phyloP scores from a whole-genome alignment of 64 coral and sea anemone genomes.

The Pocillopora verrucosa region DNA sequence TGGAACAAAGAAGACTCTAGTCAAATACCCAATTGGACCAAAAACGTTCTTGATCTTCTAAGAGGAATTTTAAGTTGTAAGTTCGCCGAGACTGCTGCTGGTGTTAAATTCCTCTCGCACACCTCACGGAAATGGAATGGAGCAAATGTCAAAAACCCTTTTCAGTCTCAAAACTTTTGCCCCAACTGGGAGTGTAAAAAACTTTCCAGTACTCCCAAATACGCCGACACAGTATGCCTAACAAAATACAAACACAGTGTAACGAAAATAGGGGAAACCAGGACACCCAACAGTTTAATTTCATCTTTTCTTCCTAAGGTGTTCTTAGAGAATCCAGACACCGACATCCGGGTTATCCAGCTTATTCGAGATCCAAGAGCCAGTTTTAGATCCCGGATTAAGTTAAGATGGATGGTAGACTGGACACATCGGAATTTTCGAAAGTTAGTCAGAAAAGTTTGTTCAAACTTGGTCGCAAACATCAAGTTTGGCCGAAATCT shows the following conservation, averaged over 20 bases:
- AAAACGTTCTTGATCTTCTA: background rate
- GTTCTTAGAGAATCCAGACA: background rate
- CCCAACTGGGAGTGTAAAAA: background rate
- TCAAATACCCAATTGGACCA: background rate
- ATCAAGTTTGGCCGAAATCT: slow-evolving; percentile 11
- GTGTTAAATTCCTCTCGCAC: background rate
- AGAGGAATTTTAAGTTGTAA: slow-evolving; percentile 15
- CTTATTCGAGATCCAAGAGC: background rate
- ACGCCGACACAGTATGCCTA: slow-evolving; percentile 2
- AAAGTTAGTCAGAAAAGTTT: background rate
- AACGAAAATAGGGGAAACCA: slow-evolving; percentile 9
- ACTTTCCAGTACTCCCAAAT: background rate
- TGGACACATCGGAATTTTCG: background rate
- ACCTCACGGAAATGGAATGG: background rate
- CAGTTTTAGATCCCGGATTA: background rate
- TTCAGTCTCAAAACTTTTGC: background rate
- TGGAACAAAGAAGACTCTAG: background rate
- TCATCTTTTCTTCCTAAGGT: background rate
- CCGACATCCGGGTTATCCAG: background rate
- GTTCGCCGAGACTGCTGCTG: background rate
- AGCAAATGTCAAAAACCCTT: background rate
- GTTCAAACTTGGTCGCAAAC: slow-evolving; percentile 14
- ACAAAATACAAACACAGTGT: slow-evolving; percentile 20
- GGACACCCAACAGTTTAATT: background rate
- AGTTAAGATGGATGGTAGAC: slow-evolving; percentile 1